These are phyloP conservation scores for Dromiciops gliroides DNA, from an alignment of 2,113 vertebrate species.

Conservation along the genomic window DNA sequence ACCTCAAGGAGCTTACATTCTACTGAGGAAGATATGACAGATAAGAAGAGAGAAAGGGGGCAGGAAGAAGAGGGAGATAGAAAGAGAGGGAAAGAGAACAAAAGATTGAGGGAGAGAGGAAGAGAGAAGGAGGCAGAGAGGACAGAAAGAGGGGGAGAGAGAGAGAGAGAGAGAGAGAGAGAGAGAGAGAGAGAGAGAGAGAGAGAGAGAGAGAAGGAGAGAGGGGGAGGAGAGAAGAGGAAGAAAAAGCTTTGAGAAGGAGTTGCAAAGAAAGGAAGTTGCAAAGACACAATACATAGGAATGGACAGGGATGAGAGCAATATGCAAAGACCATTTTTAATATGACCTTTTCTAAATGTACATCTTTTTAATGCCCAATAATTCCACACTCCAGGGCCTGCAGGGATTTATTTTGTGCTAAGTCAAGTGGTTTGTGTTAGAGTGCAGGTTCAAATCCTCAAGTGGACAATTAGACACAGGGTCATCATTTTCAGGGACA, in stretches of 20 bases:
- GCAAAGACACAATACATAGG: neutral
- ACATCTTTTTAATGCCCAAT: neutral
- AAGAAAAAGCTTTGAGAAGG: neutral
- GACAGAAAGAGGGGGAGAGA: too few species aligned
- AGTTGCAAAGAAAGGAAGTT: neutral
- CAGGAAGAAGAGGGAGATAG: too few species aligned
- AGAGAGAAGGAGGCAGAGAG: too few species aligned
- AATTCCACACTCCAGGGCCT: neutral
- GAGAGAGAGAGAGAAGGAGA: too few species aligned
- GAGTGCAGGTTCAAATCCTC: neutral
- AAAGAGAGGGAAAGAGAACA: too few species aligned
- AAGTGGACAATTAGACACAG: neutral
- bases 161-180: too few species aligned
- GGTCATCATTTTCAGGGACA: neutral
- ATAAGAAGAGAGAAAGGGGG: neutral
- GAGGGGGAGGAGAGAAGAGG: accelerated
- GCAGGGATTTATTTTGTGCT: constrained; percentile 2
- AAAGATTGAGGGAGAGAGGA: accelerated
- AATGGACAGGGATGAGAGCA: neutral
- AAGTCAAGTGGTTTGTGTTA: neutral
- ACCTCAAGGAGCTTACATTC: neutral
- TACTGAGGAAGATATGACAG: neutral
- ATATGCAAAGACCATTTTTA: neutral
- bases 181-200: accelerated
- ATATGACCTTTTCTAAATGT: neutral